Evolutionary conservation across 2,113 vertebrate species (phyloP), one percentile per base, ranked within the genome.

Genomic region (Orycteropus afer): DNA sequence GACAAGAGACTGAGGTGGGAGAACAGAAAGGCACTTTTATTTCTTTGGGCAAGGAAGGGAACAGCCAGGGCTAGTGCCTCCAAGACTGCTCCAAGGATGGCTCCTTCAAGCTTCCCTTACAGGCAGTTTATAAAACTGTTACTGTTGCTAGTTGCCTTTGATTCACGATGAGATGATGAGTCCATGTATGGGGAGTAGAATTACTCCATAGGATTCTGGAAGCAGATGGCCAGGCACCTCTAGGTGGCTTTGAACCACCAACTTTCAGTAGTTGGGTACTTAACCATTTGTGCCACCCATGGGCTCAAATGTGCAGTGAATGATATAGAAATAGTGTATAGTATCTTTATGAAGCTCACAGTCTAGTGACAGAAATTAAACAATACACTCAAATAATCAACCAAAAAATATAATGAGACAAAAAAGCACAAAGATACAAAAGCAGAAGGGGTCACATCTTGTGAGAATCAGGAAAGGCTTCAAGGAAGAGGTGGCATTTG

Each of bases 381-480:
- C 15, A 81, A 55, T 71, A 89, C 93, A 57, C 9, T 47, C 37
- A 77, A 55, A 47, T 92, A 77, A 57, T 59, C 81, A 78, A 84
- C 87, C 29, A 59, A 90, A 73, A 95, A 89, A 49, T 55, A 81
- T 74, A 22, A 73, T 25, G 63, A 80, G 34, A 78, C 15, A 18
- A 74, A 81, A 49, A 20, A 40, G n/a, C 10, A 74, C 17, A 81
- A 76, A 89, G 71, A 40, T 47, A 79, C 23, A 45, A 42, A 29
- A 63, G 79, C 42, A 92, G 61, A 7, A 89, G 42, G 82, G 34
- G 34, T 79, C 37, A 29, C 9, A 51, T 34, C 27, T 22, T 49
- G 27, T 69, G 77, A 71, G 59, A 86, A 86, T 83, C 34, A 79
- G 87, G 59, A 87, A 86, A 86, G 42, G 9, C 20, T 90, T 85